Conservation (phyloP, 2,797 vertebrate genomes). For the Ciconia nigra region DNA sequence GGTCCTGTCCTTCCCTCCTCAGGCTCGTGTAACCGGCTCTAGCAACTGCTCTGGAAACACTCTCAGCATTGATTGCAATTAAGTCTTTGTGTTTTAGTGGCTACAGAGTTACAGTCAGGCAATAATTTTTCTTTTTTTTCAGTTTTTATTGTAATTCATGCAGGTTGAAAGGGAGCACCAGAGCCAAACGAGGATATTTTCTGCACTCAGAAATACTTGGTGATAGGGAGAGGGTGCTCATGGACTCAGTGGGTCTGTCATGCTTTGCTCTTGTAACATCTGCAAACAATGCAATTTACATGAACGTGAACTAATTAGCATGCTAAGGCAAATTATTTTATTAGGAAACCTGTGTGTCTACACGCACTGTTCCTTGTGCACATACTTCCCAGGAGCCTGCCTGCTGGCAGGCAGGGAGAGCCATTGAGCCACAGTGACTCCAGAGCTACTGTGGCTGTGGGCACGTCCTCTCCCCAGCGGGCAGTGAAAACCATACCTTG, state of each 20-base stretch:
- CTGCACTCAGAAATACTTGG: background rate
- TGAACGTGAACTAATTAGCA: accelerated
- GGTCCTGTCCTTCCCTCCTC: background rate
- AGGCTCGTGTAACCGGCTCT: background rate
- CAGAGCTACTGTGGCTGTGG: background rate
- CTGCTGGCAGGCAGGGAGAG: background rate
- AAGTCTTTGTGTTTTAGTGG: background rate
- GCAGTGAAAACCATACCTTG: background rate
- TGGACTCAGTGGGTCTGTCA: background rate
- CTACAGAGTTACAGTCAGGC: background rate
- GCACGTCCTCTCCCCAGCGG: accelerated
- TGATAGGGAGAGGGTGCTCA: background rate
- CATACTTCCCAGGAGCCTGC: background rate
- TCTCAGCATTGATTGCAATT: background rate
- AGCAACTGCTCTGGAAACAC: background rate
- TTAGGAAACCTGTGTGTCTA: no score
- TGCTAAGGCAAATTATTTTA: no score
- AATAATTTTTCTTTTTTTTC: background rate
- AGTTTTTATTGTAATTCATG: background rate
- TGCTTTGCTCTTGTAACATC: background rate
- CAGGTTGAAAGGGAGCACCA: background rate
- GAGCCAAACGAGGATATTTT: accelerated
- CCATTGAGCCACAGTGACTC: background rate
- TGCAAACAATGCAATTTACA: background rate
- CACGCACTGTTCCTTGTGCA: accelerated